Conservation (phyloP, 2,797 vertebrate genomes). For the Percopsis omiscomaycus region DNA sequence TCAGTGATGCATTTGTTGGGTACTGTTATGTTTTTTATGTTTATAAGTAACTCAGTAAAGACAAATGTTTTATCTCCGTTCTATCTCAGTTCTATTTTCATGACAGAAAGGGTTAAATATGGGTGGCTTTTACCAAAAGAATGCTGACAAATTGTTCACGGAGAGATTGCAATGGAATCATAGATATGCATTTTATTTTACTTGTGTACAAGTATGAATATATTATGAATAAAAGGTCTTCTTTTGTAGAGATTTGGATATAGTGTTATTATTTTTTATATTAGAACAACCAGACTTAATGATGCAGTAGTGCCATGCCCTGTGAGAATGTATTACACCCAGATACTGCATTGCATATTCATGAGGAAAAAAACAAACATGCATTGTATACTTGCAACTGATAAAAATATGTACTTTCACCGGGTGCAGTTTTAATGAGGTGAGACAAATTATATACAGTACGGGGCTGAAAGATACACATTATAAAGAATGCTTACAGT, state of each 20-base stretch:
- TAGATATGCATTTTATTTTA: slow-evolving; percentile 99
- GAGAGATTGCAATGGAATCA: slow-evolving; percentile 87
- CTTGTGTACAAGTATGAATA: slow-evolving; percentile 98
- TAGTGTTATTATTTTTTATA: slow-evolving; percentile 46
- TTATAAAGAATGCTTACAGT: neutral
- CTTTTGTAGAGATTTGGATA: slow-evolving; percentile 74
- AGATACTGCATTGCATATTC: slow-evolving; percentile 3
- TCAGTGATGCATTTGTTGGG: slow-evolving; percentile 84
- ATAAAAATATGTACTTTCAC: no score
- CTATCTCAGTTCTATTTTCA: slow-evolving; percentile 78
- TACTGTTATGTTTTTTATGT: slow-evolving; percentile 83
- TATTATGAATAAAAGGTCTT: slow-evolving; percentile 88
- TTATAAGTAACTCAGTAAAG: slow-evolving; percentile 79
- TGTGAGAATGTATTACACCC: neutral
- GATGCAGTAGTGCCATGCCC: neutral
- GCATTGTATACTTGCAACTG: slow-evolving; percentile 1
- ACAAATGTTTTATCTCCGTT: slow-evolving; percentile 74
- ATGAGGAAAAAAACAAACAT: neutral
- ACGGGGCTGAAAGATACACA: neutral
- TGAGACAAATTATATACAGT: neutral
- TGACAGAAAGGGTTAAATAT: slow-evolving; percentile 79
- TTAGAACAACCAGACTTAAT: neutral
- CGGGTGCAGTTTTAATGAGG: neutral
- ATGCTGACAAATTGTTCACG: slow-evolving; percentile 85
- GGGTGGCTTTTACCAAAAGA: slow-evolving; percentile 86